A percentile compares a stretch with the other conserved stretches of the same genome.
These are phyloP conservation scores for Psilopogon haemacephalus DNA, from an alignment of 2,113 vertebrate genomes.

Conservation along the genomic window DNA sequence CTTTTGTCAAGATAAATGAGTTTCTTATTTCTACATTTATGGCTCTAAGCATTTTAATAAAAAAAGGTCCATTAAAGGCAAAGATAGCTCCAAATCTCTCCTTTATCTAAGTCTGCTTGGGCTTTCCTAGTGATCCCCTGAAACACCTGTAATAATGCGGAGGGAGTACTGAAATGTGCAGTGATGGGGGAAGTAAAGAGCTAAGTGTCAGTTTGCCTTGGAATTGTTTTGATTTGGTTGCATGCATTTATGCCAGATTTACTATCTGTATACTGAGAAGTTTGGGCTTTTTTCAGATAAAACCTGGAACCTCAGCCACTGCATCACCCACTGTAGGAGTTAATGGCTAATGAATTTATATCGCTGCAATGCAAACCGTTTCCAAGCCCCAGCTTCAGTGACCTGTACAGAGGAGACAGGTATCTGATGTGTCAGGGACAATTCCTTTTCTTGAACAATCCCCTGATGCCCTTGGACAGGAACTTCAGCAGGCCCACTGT, in stretches of 20 bases:
- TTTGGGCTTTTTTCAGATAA: not conserved
- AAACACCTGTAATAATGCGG: not conserved
- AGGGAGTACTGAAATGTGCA: not conserved
- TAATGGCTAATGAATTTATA: rapidly evolving
- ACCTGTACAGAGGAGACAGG: not conserved
- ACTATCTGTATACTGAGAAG: not conserved
- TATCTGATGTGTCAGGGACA: not conserved
- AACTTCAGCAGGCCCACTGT: not conserved
- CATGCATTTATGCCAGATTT: not conserved
- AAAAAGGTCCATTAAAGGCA: conserved; percentile 62
- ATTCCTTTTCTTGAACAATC: not conserved
- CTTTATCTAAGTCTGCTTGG: not conserved
- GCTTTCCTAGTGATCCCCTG: not conserved
- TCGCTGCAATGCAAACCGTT: not conserved
- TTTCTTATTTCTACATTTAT: conserved; percentile 61
- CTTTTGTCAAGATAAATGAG: conserved; percentile 65
- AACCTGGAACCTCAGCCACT: not conserved
- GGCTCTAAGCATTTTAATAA: conserved; percentile 65
- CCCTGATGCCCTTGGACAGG: not conserved
- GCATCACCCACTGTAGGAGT: not conserved
- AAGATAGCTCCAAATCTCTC: conserved; percentile 52
- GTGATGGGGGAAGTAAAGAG: not conserved
- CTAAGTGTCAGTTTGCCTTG: not conserved
- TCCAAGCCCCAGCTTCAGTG: not conserved
- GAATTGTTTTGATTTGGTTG: not conserved